Evolutionary conservation across 2,888 invertebrate genomes (phyloP), one percentile per base, ranked within the genome.

Genomic region (Phyto melanocephala): DNA sequence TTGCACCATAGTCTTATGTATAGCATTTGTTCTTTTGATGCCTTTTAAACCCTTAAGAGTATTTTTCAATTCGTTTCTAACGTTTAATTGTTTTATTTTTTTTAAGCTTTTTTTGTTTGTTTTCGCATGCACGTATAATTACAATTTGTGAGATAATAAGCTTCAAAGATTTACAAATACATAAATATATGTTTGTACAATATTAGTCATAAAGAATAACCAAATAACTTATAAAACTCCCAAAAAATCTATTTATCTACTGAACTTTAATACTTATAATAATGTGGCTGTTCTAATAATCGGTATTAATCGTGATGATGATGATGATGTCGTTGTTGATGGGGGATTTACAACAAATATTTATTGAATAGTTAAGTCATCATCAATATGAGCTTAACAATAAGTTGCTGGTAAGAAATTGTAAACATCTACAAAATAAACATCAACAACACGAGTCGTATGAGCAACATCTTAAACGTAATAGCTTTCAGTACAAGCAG

Each of bases 351-450:
- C n/a, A 28, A 11, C 50, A 52, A 68, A 62, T 68, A 37, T 67
- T 63, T 20, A 33, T 60, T 45, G 52, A 65, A 63, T 45, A 81
- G 74, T 78, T 74, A 78, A 81, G 54, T 78, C 71, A 72, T 52
- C 72, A 67, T 63, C 72, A 78, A 70, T 74, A 79, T 82, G 71
- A 60, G 33, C 52, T 37, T 17, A 82, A 78, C 20, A 62, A 42
- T 20, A 65, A 58, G 76, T 63, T 58, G 35, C 50, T 76, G 56
- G n/a, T 68, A 54, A 79, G 65, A 79, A 79, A 76, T 62, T 79
- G 82, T 58, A 82, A 71, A 76, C 75, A 82, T 82, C 79, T 82
- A 33, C 75, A 67, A 76, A 76, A 79, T 67, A 65, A 74, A 54
- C 75, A 52, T 7, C 52, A 33, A 47, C 74, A 70, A n/a, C 63